phyloP scores from a whole-genome alignment of 2,797 vertebrate species.

The Lerista edwardsae region DNA sequence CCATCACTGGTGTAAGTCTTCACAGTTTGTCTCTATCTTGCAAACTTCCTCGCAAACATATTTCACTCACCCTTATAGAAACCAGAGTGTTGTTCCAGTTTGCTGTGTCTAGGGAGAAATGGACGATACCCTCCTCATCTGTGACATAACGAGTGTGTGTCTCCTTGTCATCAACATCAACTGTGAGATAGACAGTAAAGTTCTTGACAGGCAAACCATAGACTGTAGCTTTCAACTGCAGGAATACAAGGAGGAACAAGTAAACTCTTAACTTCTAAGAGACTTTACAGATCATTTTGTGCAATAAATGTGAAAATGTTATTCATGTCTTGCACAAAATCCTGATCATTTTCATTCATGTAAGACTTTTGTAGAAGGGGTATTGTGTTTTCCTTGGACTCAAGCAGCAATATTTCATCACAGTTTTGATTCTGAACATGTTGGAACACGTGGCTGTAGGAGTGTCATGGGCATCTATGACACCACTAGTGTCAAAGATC shows the following conservation, averaged over 20 bases:
- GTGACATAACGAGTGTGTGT: conserved; percentile 43
- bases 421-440: neutral
- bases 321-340: neutral
- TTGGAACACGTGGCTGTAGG: neutral
- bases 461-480: neutral
- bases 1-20: neutral
- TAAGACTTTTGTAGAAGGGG: neutral
- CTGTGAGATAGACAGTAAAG: conserved; percentile 37
- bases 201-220: neutral
- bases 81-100: conserved; percentile 55
- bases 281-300: neutral
- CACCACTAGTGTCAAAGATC: neutral
- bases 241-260: conserved; percentile 6
- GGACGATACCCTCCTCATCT: conserved; percentile 47
- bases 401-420: neutral
- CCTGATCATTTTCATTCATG: neutral
- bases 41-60: neutral
- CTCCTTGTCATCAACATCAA: conserved; percentile 47
- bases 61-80: conserved; percentile 58
- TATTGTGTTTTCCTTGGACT: neutral
- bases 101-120: conserved; percentile 62
- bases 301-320: neutral
- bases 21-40: neutral
- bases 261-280: too few relatives aligned
- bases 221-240: conserved; percentile 47